Evolutionary conservation across 2,797 vertebrate genomes (phyloP).

Genomic region (Pseudopleuronectes americanus): DNA sequence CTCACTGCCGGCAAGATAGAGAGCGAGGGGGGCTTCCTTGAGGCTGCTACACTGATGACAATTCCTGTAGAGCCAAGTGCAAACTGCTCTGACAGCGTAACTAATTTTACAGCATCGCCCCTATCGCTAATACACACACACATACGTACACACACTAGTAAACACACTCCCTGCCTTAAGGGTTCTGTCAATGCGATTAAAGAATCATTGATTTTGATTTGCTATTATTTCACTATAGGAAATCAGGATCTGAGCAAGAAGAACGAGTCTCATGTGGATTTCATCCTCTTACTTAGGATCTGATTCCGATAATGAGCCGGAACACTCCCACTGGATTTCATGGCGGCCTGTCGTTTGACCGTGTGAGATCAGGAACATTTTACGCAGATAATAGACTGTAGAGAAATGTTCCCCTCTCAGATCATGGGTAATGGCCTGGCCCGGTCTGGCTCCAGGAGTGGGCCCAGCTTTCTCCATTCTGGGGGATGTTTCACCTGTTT

Average conservation of each 20-base stretch:
- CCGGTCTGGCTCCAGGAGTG: no score
- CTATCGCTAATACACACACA: slow-evolving; percentile 20
- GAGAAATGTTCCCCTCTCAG: no score
- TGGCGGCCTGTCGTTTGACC: slow-evolving; percentile 1
- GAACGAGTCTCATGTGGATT: slow-evolving; percentile 28
- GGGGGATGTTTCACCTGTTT: no score
- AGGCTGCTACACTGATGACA: slow-evolving; percentile 85
- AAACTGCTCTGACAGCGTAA: slow-evolving; percentile 85
- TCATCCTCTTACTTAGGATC: slow-evolving; percentile 37
- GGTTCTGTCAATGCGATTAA: slow-evolving; percentile 61
- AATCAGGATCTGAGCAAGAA: slow-evolving; percentile 51
- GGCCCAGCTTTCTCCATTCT: no score
- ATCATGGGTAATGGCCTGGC: no score
- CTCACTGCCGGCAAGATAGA: slow-evolving; percentile 83
- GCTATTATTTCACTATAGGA: slow-evolving; percentile 58
- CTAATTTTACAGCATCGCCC: slow-evolving; percentile 84
- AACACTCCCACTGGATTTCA: slow-evolving; percentile 7
- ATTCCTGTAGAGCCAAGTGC: slow-evolving; percentile 85
- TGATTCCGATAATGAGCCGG: slow-evolving; percentile 32
- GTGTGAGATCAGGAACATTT: slow-evolving; percentile 7
- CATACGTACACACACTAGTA: slow-evolving; percentile 2
- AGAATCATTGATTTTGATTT: slow-evolving; percentile 60
- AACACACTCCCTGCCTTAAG: slow-evolving; percentile 56
- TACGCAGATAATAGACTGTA: not conserved
- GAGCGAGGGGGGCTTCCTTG: slow-evolving; percentile 80